Percentiles rank a stretch among this genome's conserved stretches.
Conservation (phyloP, 1,140 invertebrate genomes). For the Radopholus similis region DNA sequence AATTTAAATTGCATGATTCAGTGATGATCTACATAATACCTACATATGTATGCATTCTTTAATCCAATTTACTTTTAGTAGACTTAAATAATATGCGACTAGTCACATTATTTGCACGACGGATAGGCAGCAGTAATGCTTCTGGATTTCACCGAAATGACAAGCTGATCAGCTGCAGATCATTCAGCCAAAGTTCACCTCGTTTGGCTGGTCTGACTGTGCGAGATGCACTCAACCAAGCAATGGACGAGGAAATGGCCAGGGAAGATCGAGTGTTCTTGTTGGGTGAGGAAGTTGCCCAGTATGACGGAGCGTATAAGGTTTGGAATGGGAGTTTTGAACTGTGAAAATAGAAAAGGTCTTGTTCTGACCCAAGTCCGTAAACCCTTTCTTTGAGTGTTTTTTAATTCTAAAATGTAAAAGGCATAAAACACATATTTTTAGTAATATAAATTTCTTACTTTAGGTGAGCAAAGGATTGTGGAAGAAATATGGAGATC, state of each 20-base stretch:
- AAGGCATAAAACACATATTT: slow-evolving; percentile 4
- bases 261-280: slow-evolving; percentile 88
- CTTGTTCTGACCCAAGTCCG: background rate
- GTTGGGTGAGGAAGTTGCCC: slow-evolving; percentile 94
- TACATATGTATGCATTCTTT: too few relatives aligned
- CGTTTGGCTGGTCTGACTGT: slow-evolving; percentile 63
- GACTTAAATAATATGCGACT: too few relatives aligned
- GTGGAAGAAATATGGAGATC: slow-evolving; percentile 97
- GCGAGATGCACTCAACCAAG: slow-evolving; percentile 90
- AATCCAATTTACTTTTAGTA: too few relatives aligned
- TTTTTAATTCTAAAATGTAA: background rate
- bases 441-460: slow-evolving; percentile 18
- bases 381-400: slow-evolving; percentile 6
- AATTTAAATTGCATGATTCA: too few relatives aligned
- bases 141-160: too few relatives aligned
- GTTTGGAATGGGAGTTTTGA: slow-evolving; percentile 51
- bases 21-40: too few relatives aligned
- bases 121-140: too few relatives aligned
- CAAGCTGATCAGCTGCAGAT: too few relatives aligned
- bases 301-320: slow-evolving; percentile 97
- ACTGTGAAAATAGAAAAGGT: too few relatives aligned
- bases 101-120: too few relatives aligned
- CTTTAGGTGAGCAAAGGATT: slow-evolving; percentile 79
- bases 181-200: background rate
- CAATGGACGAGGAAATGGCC: slow-evolving; percentile 93